A percentile compares a stretch with the other conserved stretches of the same genome.
phyloP scores from a whole-genome alignment of 2,888 invertebrate genomes.

The Kryphioiulus occultus region DNA sequence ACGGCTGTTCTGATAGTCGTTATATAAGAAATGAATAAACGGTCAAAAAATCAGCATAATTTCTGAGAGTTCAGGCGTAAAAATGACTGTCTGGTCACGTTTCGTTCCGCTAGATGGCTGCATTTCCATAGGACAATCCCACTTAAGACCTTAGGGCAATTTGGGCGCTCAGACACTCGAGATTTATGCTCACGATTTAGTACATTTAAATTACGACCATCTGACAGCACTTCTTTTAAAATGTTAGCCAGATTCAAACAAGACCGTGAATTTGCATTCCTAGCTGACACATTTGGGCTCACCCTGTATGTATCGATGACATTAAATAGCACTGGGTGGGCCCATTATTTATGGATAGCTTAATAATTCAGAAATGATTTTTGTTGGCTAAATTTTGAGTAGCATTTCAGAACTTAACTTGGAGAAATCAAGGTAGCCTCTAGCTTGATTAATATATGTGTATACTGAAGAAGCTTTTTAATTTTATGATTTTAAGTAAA shows the following conservation, averaged over 20 bases:
- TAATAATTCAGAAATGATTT: not conserved
- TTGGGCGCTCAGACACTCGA: not conserved
- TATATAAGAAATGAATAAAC: conserved; percentile 22
- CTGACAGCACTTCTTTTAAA: not conserved
- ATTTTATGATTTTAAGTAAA: too few species aligned
- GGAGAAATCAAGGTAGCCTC: too few species aligned
- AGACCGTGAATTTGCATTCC: too few species aligned
- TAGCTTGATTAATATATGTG: too few species aligned
- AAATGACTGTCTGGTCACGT: conserved; percentile 7
- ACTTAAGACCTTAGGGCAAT: not conserved
- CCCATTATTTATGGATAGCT: too few species aligned
- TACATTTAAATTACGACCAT: not conserved
- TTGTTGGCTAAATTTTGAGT: not conserved
- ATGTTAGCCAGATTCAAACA: not conserved
- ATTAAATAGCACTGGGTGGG: not conserved
- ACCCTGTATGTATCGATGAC: not conserved
- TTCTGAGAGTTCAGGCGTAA: not conserved
- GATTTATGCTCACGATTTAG: not conserved
- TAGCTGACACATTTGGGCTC: not conserved
- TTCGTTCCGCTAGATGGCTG: conserved; percentile 24
- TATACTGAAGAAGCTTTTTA: too few species aligned
- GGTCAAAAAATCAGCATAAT: not conserved
- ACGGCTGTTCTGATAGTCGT: not conserved
- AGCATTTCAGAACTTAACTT: too few species aligned
- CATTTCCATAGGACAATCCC: conserved; percentile 12